Base-by-base conservation (phyloP, 2,888 invertebrate species). In the Limnephilus marmoratus region DNA sequence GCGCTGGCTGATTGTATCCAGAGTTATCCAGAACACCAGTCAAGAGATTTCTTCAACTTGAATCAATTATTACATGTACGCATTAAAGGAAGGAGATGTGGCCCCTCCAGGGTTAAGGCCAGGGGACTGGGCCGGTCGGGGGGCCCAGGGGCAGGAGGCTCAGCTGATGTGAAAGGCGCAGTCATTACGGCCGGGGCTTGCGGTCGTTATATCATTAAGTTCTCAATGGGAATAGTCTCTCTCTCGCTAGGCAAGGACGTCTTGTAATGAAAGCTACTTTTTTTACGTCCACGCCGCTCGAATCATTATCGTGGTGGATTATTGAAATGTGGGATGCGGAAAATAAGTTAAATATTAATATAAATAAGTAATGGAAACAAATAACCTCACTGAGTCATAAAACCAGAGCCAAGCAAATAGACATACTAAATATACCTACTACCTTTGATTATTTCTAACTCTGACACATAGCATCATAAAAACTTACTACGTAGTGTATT, bases 181-280 rank as follows among this genome's bases (percentile, higher is more conserved):
- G 37, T 92, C 91, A 92, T 92, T 91, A 90, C 81, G 49, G 29
- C 80, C 85, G 41, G 45, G 87, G 82, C 89, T 91, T 91, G 92
- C 88, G 92, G 92, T 93, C 92, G 90, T 93, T 93, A 91, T 87
- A 91, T 90, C 91, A 93, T 93, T 91, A 91, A 53, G 83, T 91
- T 92, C 88, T 89, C 85, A 90, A 91, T 91, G 91, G 90, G 90
- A 93, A 93, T 93, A 90, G 41, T 68, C 68, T 68, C 68, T 68
- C 68, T 68, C 92, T 90, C 80, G 92, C 86, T 85, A 81, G 90
- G 91, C 91, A 91, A 91, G 91, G 91, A 91, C 92, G 92, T 86
- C 92, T 90, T 90, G 91, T 86, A 83, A 93, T 86, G 91, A 91
- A 91, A 91, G 91, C 85, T 53, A 81, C 91, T 81, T 86, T 91